A percentile compares a stretch with the other conserved stretches of the same genome.
Evolutionary conservation across 2,888 invertebrate species (phyloP).

Genomic region (Coenonympha arcania): DNA sequence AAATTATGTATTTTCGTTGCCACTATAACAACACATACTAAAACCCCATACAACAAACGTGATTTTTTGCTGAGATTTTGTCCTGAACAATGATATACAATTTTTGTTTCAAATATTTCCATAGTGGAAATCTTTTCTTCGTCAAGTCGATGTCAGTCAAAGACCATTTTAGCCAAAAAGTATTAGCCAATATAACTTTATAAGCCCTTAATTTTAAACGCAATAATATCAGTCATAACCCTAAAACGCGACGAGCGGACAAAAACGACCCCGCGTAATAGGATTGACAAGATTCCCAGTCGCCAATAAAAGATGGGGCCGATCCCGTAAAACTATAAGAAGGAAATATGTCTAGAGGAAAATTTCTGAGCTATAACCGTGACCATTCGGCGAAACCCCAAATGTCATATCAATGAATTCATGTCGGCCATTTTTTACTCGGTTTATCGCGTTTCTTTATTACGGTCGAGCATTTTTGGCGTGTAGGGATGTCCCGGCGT

Average conservation of each 20-base stretch:
- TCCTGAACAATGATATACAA: too few relatives aligned
- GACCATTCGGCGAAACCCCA: slow-evolving; percentile 63
- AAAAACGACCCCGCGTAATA: slow-evolving; percentile 54
- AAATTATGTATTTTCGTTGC: too few relatives aligned
- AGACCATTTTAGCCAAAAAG: too few relatives aligned
- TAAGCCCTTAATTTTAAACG: not conserved
- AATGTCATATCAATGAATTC: slow-evolving; percentile 75
- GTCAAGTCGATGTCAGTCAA: too few relatives aligned
- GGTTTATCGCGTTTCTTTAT: slow-evolving; percentile 72
- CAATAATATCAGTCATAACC: slow-evolving; percentile 12
- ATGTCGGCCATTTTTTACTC: slow-evolving; percentile 67
- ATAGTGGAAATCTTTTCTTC: too few relatives aligned
- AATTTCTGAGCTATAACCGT: slow-evolving; percentile 52
- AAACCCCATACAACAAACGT: too few relatives aligned
- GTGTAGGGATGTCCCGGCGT: slow-evolving; percentile 35
- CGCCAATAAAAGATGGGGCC: slow-evolving; percentile 66
- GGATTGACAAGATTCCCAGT: slow-evolving; percentile 66
- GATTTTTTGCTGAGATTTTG: too few relatives aligned
- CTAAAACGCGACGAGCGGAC: slow-evolving; percentile 30
- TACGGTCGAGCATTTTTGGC: slow-evolving; percentile 62
- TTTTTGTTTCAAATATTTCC: too few relatives aligned
- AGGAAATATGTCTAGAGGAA: slow-evolving; percentile 56
- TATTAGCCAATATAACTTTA: too few relatives aligned
- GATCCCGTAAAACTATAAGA: slow-evolving; percentile 70
- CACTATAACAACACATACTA: too few relatives aligned